Conservation (phyloP, 2,113 vertebrate genomes). For the Eurypyga helias region DNA sequence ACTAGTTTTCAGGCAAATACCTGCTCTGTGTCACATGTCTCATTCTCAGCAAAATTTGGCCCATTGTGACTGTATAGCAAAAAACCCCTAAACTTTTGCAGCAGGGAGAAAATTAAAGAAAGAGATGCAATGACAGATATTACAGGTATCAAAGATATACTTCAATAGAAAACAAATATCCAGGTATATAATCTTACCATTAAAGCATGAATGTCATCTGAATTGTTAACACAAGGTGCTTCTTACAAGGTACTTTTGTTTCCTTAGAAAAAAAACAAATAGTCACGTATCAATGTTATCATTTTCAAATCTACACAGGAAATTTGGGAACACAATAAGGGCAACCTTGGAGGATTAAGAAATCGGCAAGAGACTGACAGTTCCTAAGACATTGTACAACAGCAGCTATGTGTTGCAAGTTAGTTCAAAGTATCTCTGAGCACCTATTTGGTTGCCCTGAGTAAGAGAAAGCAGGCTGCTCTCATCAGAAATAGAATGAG, state of each 20-base stretch:
- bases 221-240: not conserved
- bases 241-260: not conserved
- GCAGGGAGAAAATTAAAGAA: not conserved
- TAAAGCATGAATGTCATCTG: conserved; percentile 23
- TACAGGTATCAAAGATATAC: not conserved
- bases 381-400: not conserved
- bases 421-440: not conserved
- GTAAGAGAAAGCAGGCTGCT: not conserved
- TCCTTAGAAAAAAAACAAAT: not conserved
- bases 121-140: not conserved
- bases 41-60: not conserved
- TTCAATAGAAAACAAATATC: not conserved
- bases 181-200: conserved; percentile 48
- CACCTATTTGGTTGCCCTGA: not conserved
- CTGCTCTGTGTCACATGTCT: not conserved
- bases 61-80: not conserved
- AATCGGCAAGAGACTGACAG: not conserved
- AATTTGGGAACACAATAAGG: not conserved
- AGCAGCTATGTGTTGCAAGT: not conserved
- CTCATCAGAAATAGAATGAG: not conserved
- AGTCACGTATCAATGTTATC: not conserved
- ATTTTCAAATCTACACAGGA: not conserved
- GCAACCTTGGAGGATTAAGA: not conserved
- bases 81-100: not conserved
- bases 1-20: not conserved